A percentile compares a stretch with the other conserved stretches of the same genome.
Evolutionary conservation across 1,140 invertebrate genomes (phyloP).

Genomic region (Sinonovacula constricta): DNA sequence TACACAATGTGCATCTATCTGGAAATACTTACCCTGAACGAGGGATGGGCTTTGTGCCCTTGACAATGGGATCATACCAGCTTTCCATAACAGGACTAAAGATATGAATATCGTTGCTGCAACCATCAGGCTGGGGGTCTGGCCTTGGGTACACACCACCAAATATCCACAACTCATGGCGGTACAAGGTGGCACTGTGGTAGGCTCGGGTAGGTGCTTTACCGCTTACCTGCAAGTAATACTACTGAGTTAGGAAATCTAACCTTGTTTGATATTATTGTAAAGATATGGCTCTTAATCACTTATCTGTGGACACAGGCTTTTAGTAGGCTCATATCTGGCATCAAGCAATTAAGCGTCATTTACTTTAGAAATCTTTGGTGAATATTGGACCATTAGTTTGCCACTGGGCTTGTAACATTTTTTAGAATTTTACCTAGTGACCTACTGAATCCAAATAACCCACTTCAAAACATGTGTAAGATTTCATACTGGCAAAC

Average conservation of each 20-base stretch:
- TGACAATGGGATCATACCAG: conserved; percentile 76
- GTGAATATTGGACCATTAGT: too few species aligned
- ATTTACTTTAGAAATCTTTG: too few species aligned
- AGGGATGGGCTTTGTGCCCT: conserved; percentile 72
- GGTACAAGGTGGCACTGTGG: conserved; percentile 73
- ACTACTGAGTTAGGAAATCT: background rate
- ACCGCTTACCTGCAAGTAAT: conserved; percentile 67
- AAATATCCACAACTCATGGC: conserved; percentile 78
- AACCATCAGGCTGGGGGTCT: conserved; percentile 76
- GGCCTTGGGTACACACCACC: conserved; percentile 76
- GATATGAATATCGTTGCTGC: conserved; percentile 76
- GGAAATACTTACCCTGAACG: conserved; percentile 76
- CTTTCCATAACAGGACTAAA: conserved; percentile 76
- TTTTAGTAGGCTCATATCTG: too few species aligned
- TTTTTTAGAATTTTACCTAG: too few species aligned
- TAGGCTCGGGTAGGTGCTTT: conserved; percentile 76
- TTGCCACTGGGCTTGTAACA: too few species aligned
- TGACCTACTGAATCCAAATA: too few species aligned
- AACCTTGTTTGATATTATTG: background rate
- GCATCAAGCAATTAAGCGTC: too few species aligned
- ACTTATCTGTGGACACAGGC: too few species aligned
- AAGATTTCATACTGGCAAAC: too few species aligned
- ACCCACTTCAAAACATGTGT: too few species aligned
- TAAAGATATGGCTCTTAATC: background rate
- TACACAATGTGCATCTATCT: too few species aligned